These are phyloP conservation scores for Chelonoidis abingdonii DNA, from an alignment of 2,113 vertebrate genomes.

Conservation along the genomic window DNA sequence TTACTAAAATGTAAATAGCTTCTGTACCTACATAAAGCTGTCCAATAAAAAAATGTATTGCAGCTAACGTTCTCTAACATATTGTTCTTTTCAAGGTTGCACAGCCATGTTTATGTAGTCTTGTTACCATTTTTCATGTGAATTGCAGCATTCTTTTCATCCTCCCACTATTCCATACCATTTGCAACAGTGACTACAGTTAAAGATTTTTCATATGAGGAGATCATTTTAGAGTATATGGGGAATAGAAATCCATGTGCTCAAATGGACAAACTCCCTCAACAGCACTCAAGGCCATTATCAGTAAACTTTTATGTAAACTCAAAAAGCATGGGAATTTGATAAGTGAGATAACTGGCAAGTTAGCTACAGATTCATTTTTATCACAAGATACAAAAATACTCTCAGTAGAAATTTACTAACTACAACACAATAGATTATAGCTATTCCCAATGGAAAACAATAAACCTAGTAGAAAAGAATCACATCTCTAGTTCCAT, in stretches of 20 bases:
- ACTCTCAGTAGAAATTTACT: neutral
- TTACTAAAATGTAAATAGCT: slow-evolving; percentile 44
- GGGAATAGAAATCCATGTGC: neutral
- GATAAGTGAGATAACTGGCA: neutral
- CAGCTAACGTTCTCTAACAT: slow-evolving; percentile 50
- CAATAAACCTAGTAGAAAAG: neutral
- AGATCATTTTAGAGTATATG: slow-evolving; percentile 15
- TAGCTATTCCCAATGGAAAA: neutral
- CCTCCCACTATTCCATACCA: neutral
- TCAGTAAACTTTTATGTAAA: slow-evolving; percentile 22
- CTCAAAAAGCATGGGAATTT: neutral
- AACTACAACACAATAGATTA: neutral
- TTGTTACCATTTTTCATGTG: slow-evolving; percentile 49
- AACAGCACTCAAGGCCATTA: slow-evolving; percentile 5
- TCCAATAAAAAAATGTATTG: slow-evolving; percentile 54
- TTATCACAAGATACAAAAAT: slow-evolving; percentile 14
- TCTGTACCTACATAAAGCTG: slow-evolving; percentile 57
- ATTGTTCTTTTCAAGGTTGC: slow-evolving; percentile 62
- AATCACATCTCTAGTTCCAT: neutral
- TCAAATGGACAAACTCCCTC: neutral
- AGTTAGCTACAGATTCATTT: neutral
- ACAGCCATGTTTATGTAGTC: slow-evolving; percentile 11
- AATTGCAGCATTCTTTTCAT: slow-evolving; percentile 28
- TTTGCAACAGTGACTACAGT: neutral
- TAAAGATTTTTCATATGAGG: slow-evolving; percentile 24